These are phyloP conservation scores for Xanthorhoe spadicearia DNA, from an alignment of 2,888 invertebrate genomes.

Conservation along the genomic window DNA sequence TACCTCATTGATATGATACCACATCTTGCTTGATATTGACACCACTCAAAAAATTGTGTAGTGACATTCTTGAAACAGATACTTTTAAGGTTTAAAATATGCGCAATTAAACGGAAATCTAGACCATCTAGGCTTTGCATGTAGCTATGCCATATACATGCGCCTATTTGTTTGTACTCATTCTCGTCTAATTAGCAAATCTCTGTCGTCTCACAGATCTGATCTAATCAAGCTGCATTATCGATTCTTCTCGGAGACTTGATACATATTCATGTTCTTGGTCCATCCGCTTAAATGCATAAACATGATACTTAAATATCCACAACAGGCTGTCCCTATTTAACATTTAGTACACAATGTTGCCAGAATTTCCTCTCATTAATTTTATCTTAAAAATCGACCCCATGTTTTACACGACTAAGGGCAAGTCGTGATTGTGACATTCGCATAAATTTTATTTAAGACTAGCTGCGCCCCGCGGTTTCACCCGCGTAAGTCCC, in stretches of 20 bases:
- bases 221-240: slow-evolving; percentile 43
- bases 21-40: slow-evolving; percentile 53
- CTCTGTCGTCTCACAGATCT: slow-evolving; percentile 31
- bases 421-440: slow-evolving; percentile 32
- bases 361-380: slow-evolving; percentile 23
- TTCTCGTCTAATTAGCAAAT: slow-evolving; percentile 34
- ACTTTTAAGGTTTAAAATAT: slow-evolving; percentile 42
- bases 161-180: slow-evolving; percentile 20
- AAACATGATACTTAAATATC: slow-evolving; percentile 14
- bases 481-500: too few relatives aligned
- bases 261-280: slow-evolving; percentile 37
- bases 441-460: slow-evolving; percentile 39
- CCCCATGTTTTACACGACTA: slow-evolving; percentile 31
- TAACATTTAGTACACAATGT: slow-evolving; percentile 1
- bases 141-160: slow-evolving; percentile 31
- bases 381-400: slow-evolving; percentile 28
- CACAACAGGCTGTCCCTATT: slow-evolving; percentile 12
- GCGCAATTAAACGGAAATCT: slow-evolving; percentile 35
- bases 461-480: too few relatives aligned
- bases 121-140: slow-evolving; percentile 36
- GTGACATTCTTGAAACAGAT: slow-evolving; percentile 50
- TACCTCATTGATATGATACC: too few relatives aligned
- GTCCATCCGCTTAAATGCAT: slow-evolving; percentile 31
- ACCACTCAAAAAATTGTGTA: slow-evolving; percentile 47
- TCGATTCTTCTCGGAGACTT: slow-evolving; percentile 39